Conservation (phyloP, 2,888 invertebrate species). For the Rhorus exstirpatorius region DNA sequence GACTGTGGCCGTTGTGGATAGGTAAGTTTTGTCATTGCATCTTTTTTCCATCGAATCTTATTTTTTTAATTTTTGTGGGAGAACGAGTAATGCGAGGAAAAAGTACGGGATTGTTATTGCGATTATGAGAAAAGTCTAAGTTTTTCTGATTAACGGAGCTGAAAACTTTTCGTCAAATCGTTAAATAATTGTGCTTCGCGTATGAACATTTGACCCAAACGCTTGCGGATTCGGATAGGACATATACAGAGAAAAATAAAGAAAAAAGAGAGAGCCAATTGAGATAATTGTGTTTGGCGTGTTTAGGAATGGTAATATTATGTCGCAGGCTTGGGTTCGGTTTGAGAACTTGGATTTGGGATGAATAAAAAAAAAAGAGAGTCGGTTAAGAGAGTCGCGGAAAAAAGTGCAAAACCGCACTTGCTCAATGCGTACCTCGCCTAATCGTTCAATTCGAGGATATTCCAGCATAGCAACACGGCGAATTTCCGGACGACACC, state of each 20-base stretch:
- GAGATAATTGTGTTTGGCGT: slow-evolving; percentile 17
- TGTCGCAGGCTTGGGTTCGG: not conserved
- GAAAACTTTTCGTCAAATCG: too few relatives aligned
- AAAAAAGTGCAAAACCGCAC: not conserved
- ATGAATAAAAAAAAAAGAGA: not conserved
- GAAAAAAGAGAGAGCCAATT: slow-evolving; percentile 20
- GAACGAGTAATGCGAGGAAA: not conserved
- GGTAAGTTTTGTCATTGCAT: slow-evolving; percentile 75
- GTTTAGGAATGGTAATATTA: not conserved
- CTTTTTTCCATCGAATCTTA: slow-evolving; percentile 28
- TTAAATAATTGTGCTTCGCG: slow-evolving; percentile 60
- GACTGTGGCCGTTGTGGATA: slow-evolving; percentile 82
- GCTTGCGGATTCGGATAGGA: not conserved
- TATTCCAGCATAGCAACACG: not conserved
- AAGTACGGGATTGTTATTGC: not conserved
- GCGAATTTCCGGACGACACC: slow-evolving; percentile 2
- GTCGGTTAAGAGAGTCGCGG: not conserved
- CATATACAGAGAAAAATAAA: not conserved
- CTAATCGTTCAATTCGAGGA: slow-evolving; percentile 38
- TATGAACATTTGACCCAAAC: slow-evolving; percentile 19
- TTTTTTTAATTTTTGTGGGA: slow-evolving; percentile 8
- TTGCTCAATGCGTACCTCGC: not conserved
- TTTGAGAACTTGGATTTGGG: not conserved
- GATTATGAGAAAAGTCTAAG: too few relatives aligned
- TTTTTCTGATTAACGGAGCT: too few relatives aligned